These are phyloP conservation scores for Chaetorhynchus papuensis DNA, from an alignment of 2,113 vertebrate genomes.

Conservation along the genomic window DNA sequence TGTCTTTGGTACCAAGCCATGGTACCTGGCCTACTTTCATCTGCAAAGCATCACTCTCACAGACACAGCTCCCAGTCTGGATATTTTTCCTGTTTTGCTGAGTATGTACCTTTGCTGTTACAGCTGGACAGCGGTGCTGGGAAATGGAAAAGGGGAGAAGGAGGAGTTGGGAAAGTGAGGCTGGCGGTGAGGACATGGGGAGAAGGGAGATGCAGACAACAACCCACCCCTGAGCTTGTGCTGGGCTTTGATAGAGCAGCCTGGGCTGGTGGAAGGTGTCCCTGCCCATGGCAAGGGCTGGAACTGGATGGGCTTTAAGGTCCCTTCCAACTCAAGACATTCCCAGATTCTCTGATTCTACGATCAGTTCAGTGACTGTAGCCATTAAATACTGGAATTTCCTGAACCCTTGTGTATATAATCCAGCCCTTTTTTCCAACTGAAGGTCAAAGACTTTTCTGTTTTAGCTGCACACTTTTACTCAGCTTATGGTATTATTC, in stretches of 20 bases:
- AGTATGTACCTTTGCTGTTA: neutral
- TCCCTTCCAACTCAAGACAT: neutral
- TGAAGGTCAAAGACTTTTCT: neutral
- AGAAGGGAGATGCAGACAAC: neutral
- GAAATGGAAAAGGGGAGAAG: neutral
- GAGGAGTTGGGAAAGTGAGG: neutral
- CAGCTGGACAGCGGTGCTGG: neutral
- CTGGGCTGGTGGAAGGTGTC: neutral
- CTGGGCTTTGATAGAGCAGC: neutral
- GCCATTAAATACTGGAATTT: neutral
- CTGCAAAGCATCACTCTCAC: conserved; percentile 5
- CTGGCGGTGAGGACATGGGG: too few relatives aligned
- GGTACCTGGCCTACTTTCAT: neutral
- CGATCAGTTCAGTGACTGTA: neutral
- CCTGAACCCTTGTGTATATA: neutral
- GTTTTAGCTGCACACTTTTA: neutral
- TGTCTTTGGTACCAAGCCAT: neutral
- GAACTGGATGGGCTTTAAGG: neutral
- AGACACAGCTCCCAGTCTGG: neutral
- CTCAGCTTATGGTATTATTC: neutral
- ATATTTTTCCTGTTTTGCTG: neutral
- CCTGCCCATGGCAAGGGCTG: neutral
- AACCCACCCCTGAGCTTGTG: neutral
- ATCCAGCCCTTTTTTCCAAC: neutral
- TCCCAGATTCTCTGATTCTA: too few relatives aligned